Base-by-base conservation (phyloP, 2,113 vertebrate genomes). In the Nettapus auritus region DNA sequence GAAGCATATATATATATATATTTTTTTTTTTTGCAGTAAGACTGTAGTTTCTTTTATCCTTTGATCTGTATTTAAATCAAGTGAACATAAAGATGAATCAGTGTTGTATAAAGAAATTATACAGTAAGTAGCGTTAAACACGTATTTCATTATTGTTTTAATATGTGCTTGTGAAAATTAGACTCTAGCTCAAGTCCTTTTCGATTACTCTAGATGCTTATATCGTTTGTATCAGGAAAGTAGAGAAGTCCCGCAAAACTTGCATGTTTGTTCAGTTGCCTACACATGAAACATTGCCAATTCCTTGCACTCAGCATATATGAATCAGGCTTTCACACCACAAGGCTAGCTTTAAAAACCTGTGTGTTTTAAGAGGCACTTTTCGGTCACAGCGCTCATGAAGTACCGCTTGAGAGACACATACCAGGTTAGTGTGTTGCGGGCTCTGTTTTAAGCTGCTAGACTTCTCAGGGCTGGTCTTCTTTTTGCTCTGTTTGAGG, bases 321-420 rank as follows among this genome's bases (percentile, higher is more conserved):
- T 70, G 46, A 88, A 26, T 67, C 34, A 77, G 52, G 17, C 84
- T 83, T 88, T 80, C 59, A 81, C 70, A 82, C 80, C 63, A 70
- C 25, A 85, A 94, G 31, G 26, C 69, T 94, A 42, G 50, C 82
- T 80, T 80, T 94, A 67, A 96, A 91, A 79, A 13, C 10, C 44
- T 74, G 29, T 52, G 76, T 7, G 8, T 88, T 83, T 85, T 80
- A 76, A 87, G 76, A 77, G 12, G n/a, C 3, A 2, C 36, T 88
- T 60, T 67, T 82, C 52, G 0, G 29, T 86, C 55, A 53, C 26
- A 77, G 71, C 21, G 11, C 11, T 91, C 59, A 38, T 40, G 66
- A 94, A 83, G 40, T 31, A 50, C 5, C 17, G 83, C 52, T 68
- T 78, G 80, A 81, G 52, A 83, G 31, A 77, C 15, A 3, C 66